phyloP scores from a whole-genome alignment of 1,140 invertebrate species.

The Batillaria attramentaria region DNA sequence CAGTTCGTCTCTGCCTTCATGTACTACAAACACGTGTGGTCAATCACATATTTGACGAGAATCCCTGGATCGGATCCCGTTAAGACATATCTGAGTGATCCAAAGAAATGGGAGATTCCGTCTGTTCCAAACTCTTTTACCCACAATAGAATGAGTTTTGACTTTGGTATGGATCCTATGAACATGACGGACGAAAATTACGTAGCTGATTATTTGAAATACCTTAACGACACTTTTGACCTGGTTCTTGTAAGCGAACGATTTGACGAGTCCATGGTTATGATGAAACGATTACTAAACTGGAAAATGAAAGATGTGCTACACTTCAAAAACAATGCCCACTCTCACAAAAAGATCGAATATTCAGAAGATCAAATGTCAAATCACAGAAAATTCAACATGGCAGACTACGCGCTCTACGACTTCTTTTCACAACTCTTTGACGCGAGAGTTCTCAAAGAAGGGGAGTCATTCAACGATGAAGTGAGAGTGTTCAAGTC shows the following conservation, averaged over 20 bases:
- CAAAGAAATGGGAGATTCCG: slow-evolving; percentile 22
- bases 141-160: slow-evolving; percentile 51
- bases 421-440: slow-evolving; percentile 34
- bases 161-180: slow-evolving; percentile 44
- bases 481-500: slow-evolving; percentile 15
- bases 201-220: slow-evolving; percentile 22
- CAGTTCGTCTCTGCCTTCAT: slow-evolving; percentile 60
- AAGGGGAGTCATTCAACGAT: slow-evolving; percentile 22
- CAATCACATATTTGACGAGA: slow-evolving; percentile 40
- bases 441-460: slow-evolving; percentile 15
- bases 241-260: slow-evolving; percentile 73
- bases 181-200: not conserved
- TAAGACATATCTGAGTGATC: slow-evolving; percentile 44
- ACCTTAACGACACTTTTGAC: slow-evolving; percentile 69
- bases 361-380: not conserved
- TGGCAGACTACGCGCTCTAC: slow-evolving; percentile 42
- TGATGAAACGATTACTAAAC: slow-evolving; percentile 71
- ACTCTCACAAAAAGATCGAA: too few species aligned
- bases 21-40: slow-evolving; percentile 41
- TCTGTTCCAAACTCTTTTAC: slow-evolving; percentile 30
- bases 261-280: slow-evolving; percentile 73
- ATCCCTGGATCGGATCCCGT: slow-evolving; percentile 48
- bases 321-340: slow-evolving; percentile 40
- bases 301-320: slow-evolving; percentile 72
- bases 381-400: slow-evolving; percentile 28